phyloP scores from a whole-genome alignment of 2,113 vertebrate genomes.

The Ammospiza nelsoni region DNA sequence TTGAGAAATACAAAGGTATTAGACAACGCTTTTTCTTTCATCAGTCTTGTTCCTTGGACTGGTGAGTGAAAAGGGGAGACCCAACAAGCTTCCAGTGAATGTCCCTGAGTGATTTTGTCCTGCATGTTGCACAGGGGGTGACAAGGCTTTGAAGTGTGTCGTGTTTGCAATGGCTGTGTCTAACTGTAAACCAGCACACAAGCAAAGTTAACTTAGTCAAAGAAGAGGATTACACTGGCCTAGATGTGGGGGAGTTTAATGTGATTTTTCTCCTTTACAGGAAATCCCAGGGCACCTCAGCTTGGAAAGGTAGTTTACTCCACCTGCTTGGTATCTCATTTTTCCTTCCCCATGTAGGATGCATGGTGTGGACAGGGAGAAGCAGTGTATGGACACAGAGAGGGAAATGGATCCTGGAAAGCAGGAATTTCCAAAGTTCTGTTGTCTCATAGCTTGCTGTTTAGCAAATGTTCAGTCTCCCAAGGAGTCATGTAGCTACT shows the following conservation, averaged over 20 bases:
- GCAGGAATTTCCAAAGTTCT: neutral
- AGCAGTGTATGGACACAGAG: accelerated
- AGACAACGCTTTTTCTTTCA: neutral
- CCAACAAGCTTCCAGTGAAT: neutral
- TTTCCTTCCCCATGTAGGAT: neutral
- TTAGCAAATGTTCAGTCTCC: neutral
- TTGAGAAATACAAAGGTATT: neutral
- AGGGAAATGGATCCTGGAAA: neutral
- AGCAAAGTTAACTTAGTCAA: neutral
- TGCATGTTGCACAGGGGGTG: neutral
- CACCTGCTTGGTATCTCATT: neutral
- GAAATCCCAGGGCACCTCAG: neutral
- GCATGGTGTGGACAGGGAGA: accelerated
- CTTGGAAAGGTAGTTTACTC: neutral
- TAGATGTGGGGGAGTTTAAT: neutral
- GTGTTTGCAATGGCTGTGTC: neutral
- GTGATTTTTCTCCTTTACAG: neutral
- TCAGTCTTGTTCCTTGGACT: neutral
- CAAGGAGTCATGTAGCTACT: neutral
- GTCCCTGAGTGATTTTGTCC: neutral
- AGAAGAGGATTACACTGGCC: neutral
- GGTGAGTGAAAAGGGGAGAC: neutral
- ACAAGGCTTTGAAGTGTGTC: neutral
- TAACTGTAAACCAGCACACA: neutral
- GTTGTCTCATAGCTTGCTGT: neutral